These are phyloP conservation scores for Pterostichus niger DNA, from an alignment of 2,888 invertebrate species.

Conservation along the genomic window DNA sequence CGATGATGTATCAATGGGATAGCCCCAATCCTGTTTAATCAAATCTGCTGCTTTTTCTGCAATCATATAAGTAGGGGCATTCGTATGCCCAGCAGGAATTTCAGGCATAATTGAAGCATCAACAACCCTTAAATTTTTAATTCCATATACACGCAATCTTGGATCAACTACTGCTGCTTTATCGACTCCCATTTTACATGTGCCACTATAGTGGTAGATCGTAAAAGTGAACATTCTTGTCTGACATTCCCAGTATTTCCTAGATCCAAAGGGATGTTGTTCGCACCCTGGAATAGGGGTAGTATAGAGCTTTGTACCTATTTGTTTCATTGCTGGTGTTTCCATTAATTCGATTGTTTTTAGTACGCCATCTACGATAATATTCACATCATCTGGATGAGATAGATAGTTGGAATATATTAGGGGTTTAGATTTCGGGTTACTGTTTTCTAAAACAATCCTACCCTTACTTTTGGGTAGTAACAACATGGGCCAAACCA, in stretches of 20 bases:
- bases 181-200: constrained; percentile 85
- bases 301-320: constrained; percentile 81
- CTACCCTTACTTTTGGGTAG: constrained; percentile 82
- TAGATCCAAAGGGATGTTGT: constrained; percentile 81
- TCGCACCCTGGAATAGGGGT: constrained; percentile 82
- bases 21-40: constrained; percentile 81
- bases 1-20: constrained; percentile 24
- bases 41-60: constrained; percentile 88
- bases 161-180: constrained; percentile 83
- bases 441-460: constrained; percentile 78
- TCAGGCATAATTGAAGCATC: constrained; percentile 91
- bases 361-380: constrained; percentile 83
- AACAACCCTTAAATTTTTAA: constrained; percentile 84
- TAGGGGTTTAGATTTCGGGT: constrained; percentile 80
- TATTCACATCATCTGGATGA: constrained; percentile 81
- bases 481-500: constrained; percentile 79
- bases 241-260: constrained; percentile 85
- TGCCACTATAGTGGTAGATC: constrained; percentile 84
- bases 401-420: constrained; percentile 83
- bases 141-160: constrained; percentile 82
- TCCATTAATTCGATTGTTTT: constrained; percentile 80
- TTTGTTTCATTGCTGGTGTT: constrained; percentile 80
- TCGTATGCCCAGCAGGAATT: constrained; percentile 88
- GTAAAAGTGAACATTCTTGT: constrained; percentile 84
- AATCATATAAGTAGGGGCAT: constrained; percentile 89